Conservation (phyloP, 1,140 invertebrate species). For the Trichonephila clavata region DNA sequence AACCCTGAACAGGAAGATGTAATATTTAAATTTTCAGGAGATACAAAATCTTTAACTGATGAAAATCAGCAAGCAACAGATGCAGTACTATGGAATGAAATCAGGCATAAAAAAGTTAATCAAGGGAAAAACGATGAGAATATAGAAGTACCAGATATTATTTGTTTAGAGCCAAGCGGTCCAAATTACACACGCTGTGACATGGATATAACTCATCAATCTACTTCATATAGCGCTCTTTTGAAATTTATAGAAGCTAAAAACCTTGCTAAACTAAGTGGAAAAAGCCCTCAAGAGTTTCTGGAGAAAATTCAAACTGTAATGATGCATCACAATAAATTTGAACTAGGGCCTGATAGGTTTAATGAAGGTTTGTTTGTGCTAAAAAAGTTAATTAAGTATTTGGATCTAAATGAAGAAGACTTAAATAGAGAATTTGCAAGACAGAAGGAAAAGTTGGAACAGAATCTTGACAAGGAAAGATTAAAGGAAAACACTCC, state of each 20-base stretch:
- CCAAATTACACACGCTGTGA: too few relatives aligned
- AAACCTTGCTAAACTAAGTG: conserved; percentile 39
- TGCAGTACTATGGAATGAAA: conserved; percentile 69
- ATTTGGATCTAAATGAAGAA: too few relatives aligned
- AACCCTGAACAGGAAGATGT: conserved; percentile 22
- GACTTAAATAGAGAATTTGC: too few relatives aligned
- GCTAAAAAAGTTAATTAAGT: too few relatives aligned
- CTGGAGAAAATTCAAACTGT: conserved; percentile 53
- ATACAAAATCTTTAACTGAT: conserved; percentile 62
- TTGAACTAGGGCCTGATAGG: too few relatives aligned
- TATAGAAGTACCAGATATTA: conserved; percentile 38
- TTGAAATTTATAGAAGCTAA: conserved; percentile 60
- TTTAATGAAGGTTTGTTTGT: too few relatives aligned
- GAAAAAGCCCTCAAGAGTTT: conserved; percentile 15
- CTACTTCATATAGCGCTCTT: conserved; percentile 57
- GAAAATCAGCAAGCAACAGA: conserved; percentile 59
- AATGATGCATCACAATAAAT: too few relatives aligned
- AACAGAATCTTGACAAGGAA: too few relatives aligned
- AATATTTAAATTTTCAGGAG: conserved; percentile 66
- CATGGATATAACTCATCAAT: conserved; percentile 67
- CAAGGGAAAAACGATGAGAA: not conserved
- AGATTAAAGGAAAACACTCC: too few relatives aligned
- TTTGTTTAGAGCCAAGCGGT: too few relatives aligned
- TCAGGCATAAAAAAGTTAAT: conserved; percentile 1
- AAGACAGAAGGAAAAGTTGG: too few relatives aligned